Conservation (phyloP, 2,888 invertebrate genomes). For the Hemaris fuciformis region DNA sequence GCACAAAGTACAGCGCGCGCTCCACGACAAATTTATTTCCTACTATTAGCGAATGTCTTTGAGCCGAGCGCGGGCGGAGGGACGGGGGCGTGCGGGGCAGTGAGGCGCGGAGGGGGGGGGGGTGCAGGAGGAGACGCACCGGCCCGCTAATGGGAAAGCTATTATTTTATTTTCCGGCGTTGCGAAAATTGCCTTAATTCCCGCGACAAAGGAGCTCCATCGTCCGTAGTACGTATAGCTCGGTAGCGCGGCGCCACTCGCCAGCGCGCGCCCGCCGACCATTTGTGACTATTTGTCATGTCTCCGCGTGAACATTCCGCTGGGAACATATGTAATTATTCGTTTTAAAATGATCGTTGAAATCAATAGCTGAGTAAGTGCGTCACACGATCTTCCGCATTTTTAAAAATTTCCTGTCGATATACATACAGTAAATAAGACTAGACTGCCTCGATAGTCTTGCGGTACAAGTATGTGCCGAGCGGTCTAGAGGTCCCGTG, state of each 20-base stretch:
- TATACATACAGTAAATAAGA: too few relatives aligned
- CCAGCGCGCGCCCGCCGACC: too few relatives aligned
- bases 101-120: slow-evolving; percentile 14
- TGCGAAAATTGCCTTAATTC: slow-evolving; percentile 67
- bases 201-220: slow-evolving; percentile 30
- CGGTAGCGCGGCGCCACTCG: neutral
- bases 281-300: neutral
- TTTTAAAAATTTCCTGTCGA: too few relatives aligned
- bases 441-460: too few relatives aligned
- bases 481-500: too few relatives aligned
- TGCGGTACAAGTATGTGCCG: too few relatives aligned
- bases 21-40: slow-evolving; percentile 64
- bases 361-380: too few relatives aligned
- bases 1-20: slow-evolving; percentile 41
- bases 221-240: slow-evolving; percentile 18
- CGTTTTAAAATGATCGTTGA: too few relatives aligned
- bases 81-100: slow-evolving; percentile 9
- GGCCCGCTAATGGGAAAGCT: slow-evolving; percentile 61
- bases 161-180: slow-evolving; percentile 76
- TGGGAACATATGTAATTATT: neutral
- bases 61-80: slow-evolving; percentile 26
- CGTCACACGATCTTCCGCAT: too few relatives aligned
- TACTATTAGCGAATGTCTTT: slow-evolving; percentile 54
- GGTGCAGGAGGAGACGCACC: slow-evolving; percentile 12
- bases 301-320: neutral